A percentile compares a stretch with the other conserved stretches of the same genome.
phyloP scores from a whole-genome alignment of 2,888 invertebrate genomes.

The Volucella bombylans region DNA sequence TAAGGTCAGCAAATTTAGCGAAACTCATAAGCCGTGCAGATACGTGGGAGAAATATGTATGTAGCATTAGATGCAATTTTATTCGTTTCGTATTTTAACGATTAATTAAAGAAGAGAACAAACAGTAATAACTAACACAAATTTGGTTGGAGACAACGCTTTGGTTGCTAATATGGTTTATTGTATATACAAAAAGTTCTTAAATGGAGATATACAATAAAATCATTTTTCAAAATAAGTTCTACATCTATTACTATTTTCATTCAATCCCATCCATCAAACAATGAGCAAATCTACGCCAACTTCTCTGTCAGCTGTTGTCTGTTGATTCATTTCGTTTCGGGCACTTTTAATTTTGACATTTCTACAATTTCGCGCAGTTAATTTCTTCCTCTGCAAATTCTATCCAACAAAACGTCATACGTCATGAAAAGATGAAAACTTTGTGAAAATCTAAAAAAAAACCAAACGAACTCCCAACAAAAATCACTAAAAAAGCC shows the following conservation, averaged over 20 bases:
- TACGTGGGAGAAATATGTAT: too few species aligned
- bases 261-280: neutral
- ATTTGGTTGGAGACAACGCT: too few species aligned
- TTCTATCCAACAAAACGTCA: constrained; percentile 71
- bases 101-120: too few species aligned
- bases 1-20: too few species aligned
- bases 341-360: constrained; percentile 58
- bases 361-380: constrained; percentile 64
- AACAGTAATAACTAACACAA: too few species aligned
- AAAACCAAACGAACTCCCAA: constrained; percentile 43
- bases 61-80: too few species aligned
- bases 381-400: constrained; percentile 62
- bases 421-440: constrained; percentile 74
- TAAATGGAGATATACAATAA: too few species aligned
- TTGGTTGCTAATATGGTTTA: too few species aligned
- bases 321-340: constrained; percentile 70
- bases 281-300: constrained; percentile 35
- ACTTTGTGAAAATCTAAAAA: constrained; percentile 65
- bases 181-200: too few species aligned
- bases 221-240: neutral
- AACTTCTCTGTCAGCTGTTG: constrained; percentile 61
- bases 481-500: constrained; percentile 5
- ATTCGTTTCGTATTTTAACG: too few species aligned
- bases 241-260: constrained; percentile 25
- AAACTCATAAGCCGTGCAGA: too few species aligned